Evolutionary conservation across 2,113 vertebrate genomes (phyloP).

Genomic region (Ammospiza nelsoni): DNA sequence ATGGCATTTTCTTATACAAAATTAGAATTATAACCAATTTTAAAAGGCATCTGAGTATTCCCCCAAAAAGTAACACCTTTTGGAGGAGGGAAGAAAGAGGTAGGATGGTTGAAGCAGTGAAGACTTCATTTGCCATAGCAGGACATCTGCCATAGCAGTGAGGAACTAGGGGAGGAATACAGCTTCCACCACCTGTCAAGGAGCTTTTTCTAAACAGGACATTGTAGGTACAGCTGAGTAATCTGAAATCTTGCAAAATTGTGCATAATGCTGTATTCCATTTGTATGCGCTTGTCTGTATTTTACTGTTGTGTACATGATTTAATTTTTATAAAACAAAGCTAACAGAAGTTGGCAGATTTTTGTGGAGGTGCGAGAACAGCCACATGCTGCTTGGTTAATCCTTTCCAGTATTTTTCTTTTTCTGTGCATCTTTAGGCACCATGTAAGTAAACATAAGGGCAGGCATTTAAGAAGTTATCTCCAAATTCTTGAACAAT

Average conservation of each 20-base stretch:
- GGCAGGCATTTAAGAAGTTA: neutral
- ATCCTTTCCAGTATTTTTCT: neutral
- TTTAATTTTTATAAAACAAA: neutral
- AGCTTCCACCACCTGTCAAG: neutral
- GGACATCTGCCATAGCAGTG: fast-evolving
- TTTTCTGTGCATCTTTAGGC: neutral
- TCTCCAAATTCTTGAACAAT: neutral
- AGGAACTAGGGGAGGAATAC: neutral
- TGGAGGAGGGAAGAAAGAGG: neutral
- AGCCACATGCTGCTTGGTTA: neutral
- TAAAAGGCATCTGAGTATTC: neutral
- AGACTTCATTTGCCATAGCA: neutral
- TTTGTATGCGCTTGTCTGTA: neutral
- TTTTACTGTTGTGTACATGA: neutral
- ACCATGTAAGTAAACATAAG: neutral
- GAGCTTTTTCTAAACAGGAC: neutral
- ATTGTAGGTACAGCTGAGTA: neutral
- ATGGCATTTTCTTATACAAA: neutral
- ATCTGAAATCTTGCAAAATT: neutral
- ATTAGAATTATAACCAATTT: neutral
- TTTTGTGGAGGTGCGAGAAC: neutral
- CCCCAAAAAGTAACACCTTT: neutral
- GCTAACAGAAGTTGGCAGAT: neutral
- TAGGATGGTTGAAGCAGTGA: neutral
- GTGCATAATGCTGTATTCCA: neutral